Evolutionary conservation across 2,888 invertebrate species (phyloP).

Genomic region (Rhodophaea formosa): DNA sequence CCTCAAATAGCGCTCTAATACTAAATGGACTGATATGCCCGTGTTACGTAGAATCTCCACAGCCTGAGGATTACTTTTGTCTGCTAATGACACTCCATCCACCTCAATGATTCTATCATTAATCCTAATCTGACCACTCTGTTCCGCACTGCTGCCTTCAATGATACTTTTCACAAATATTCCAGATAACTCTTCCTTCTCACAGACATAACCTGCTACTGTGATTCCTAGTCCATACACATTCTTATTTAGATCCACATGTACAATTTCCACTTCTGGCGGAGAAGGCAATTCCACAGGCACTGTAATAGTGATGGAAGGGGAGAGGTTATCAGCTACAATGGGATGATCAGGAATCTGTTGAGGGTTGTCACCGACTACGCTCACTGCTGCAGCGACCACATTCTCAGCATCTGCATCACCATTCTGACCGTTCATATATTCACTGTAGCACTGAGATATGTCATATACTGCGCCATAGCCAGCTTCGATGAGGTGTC

Average conservation of each 20-base stretch:
- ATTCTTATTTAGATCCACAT: conserved; percentile 94
- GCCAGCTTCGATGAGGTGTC: conserved; percentile 90
- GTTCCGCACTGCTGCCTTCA: conserved; percentile 96
- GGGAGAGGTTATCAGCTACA: conserved; percentile 57
- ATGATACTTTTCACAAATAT: conserved; percentile 99
- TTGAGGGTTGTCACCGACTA: conserved; percentile 69
- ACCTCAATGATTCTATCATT: conserved; percentile 99
- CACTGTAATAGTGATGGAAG: conserved; percentile 74
- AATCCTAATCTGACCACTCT: conserved; percentile 93
- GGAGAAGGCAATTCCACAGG: conserved; percentile 82
- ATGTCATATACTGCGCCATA: conserved; percentile 82
- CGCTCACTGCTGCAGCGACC: conserved; percentile 69
- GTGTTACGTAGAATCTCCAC: conserved; percentile 97
- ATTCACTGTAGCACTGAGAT: conserved; percentile 65
- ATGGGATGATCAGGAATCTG: conserved; percentile 66
- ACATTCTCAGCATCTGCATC: conserved; percentile 53
- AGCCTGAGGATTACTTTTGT: conserved; percentile 97
- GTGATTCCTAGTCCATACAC: conserved; percentile 96
- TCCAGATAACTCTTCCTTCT: conserved; percentile 99
- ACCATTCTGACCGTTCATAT: conserved; percentile 63
- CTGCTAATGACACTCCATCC: conserved; percentile 93
- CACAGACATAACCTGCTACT: conserved; percentile 98
- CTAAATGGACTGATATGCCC: conserved; percentile 93
- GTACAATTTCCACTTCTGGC: conserved; percentile 95
- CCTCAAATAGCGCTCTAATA: conserved; percentile 94